A percentile compares a stretch with the other conserved stretches of the same genome.
Conservation (phyloP, 2,888 invertebrate genomes). For the Acronicta psi region DNA sequence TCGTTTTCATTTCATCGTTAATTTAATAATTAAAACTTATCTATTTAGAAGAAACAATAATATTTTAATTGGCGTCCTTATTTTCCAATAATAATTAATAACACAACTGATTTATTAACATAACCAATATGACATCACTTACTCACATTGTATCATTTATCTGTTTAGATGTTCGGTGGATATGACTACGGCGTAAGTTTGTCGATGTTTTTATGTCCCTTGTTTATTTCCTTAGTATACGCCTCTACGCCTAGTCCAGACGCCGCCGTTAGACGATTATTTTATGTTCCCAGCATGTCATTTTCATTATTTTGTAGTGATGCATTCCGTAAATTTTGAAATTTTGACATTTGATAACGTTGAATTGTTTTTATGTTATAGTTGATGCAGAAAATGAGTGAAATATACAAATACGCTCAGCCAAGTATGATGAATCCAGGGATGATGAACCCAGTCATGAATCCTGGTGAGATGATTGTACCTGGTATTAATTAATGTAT, state of each 20-base stretch:
- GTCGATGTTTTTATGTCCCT: constrained; percentile 62
- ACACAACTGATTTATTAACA: neutral
- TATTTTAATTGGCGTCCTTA: no score
- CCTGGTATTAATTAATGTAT: neutral
- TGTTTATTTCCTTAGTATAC: constrained; percentile 59
- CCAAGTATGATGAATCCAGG: constrained; percentile 79
- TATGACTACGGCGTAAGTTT: constrained; percentile 88
- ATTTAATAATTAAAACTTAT: no score
- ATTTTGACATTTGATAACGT: constrained; percentile 5
- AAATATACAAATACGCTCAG: constrained; percentile 81
- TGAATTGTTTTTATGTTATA: constrained; percentile 58
- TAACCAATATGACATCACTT: constrained; percentile 32
- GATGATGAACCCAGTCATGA: constrained; percentile 83
- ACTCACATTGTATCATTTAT: constrained; percentile 68
- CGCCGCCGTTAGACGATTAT: constrained; percentile 53
- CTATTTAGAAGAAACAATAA: no score
- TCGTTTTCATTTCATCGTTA: no score
- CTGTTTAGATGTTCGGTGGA: constrained; percentile 89
- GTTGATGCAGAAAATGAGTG: constrained; percentile 85
- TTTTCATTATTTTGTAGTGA: constrained; percentile 55
- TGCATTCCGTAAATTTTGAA: constrained; percentile 2
- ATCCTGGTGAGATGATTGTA: constrained; percentile 69
- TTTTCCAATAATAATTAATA: no score
- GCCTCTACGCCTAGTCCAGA: constrained; percentile 56
- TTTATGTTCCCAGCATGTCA: constrained; percentile 57